Evolutionary conservation across 2,797 vertebrate species (phyloP), one percentile per base, ranked within the genome.

Genomic region (Amblyopsis hoosieri): DNA sequence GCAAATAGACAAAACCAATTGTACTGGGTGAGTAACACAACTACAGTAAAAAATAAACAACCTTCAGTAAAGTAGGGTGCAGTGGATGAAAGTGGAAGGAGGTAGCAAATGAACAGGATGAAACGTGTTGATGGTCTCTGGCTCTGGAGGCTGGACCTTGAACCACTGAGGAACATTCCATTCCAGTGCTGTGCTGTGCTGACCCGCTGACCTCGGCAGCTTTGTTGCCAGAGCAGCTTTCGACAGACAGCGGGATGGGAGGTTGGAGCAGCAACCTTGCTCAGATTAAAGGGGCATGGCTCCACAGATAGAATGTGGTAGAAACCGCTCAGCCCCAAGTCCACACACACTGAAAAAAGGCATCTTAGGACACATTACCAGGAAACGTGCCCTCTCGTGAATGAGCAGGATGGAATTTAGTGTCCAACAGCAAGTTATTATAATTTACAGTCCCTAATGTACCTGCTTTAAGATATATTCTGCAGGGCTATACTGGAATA

Each of bases 81-180:
- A 53, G 13, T 6, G 61, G 75, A 82, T 73, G 56, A 85, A 80
- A 81, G 71, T 19, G 58, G 53, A 71, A 57, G 53, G 67, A 67
- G 63, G 48, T 45, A 54, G 68, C 46, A 56, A 76, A 60, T 68
- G 48, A 83, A 81, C 81, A 79, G 71, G 67, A 74, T 67, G 73
- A 69, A 84, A 84, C 82, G 83, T 87, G 84, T 76, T 70, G 60
- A 76, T 78, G 75, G 80, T 74, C 80, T 85, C 71, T 63, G 67
- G 85, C 74, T 89, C 80, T 73, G 62, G 76, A 88, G 84, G 71
- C 81, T 77, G 77, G 82, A 91, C 89, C 84, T 89, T 89, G 76
- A 88, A 87, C 84, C 80, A 83, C 65, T 71, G 84, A 86, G 85
- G 76, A 90, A 87, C 84, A 87, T 91, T 92, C 87, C 86, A 91